Conservation (phyloP, 2,113 vertebrate species). For the Hydropotes inermis region DNA sequence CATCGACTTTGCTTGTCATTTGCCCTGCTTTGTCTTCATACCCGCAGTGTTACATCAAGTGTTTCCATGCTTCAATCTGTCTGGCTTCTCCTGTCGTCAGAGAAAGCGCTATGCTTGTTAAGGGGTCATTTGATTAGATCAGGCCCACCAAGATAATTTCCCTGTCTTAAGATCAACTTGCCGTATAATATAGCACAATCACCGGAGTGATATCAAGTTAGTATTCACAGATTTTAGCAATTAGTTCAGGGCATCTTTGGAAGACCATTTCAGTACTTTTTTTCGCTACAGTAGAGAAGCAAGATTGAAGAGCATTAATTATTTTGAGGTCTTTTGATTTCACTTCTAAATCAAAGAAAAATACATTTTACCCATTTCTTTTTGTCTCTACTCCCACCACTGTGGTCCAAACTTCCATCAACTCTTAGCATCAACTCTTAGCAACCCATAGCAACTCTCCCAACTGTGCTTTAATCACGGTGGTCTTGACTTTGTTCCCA, state of each 20-base stretch:
- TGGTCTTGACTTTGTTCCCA: background rate
- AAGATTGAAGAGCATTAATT: background rate
- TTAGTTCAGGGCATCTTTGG: background rate
- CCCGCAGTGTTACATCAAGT: background rate
- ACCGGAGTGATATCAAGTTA: background rate
- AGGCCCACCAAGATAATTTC: background rate
- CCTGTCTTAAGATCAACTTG: background rate
- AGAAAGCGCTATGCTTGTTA: constrained; percentile 1
- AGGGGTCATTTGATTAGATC: background rate
- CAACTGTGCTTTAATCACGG: background rate
- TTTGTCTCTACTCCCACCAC: background rate
- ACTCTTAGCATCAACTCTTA: background rate
- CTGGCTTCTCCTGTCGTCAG: background rate
- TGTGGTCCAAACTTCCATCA: background rate
- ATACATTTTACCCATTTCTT: background rate
- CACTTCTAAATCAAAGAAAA: constrained; percentile 44
- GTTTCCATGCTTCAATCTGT: background rate
- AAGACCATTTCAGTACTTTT: background rate
- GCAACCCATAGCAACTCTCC: background rate
- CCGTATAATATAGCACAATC: background rate
- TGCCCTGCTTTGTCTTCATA: background rate
- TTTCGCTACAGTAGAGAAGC: background rate
- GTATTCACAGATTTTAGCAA: background rate
- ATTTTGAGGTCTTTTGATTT: constrained; percentile 41
- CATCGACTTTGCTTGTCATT: background rate